Percentiles rank a stretch among this genome's conserved stretches.
phyloP scores from a whole-genome alignment of 2,797 vertebrate species.

The Bradypodion pumilum region DNA sequence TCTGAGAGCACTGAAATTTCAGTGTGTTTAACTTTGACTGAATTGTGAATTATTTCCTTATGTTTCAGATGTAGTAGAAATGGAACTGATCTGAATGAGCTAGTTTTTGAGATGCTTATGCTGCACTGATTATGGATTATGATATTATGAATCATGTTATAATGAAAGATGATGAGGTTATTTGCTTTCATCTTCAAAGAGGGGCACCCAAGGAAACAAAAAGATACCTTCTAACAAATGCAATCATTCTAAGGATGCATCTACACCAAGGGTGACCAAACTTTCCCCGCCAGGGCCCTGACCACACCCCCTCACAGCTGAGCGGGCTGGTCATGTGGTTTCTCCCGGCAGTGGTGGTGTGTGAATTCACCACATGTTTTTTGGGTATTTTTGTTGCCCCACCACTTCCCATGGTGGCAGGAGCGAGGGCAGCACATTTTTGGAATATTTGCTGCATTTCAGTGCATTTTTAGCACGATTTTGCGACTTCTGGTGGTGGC shows the following conservation, averaged over 20 bases:
- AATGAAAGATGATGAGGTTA: not conserved
- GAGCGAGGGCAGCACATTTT: too few relatives aligned
- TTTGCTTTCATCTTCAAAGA: not conserved
- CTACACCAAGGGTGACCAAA: too few relatives aligned
- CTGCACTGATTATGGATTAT: not conserved
- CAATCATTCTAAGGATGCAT: not conserved
- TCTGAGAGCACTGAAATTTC: not conserved
- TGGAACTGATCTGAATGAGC: not conserved
- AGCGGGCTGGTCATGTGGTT: too few relatives aligned
- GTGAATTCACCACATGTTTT: too few relatives aligned
- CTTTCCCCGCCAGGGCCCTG: too few relatives aligned
- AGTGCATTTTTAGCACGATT: too few relatives aligned
- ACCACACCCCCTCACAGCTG: too few relatives aligned
- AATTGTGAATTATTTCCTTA: not conserved
- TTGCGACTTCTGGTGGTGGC: too few relatives aligned
- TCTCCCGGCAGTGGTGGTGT: too few relatives aligned
- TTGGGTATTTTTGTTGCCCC: too few relatives aligned
- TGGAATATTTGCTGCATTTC: too few relatives aligned
- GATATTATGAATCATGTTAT: not conserved
- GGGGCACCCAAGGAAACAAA: not conserved
- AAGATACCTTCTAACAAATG: not conserved
- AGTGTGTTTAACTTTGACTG: not conserved
- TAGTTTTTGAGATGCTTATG: not conserved
- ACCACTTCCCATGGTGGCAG: too few relatives aligned
- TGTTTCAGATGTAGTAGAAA: not conserved